These are phyloP conservation scores for Malacoctenus gilli DNA, from an alignment of 2,797 vertebrate genomes.

Conservation along the genomic window DNA sequence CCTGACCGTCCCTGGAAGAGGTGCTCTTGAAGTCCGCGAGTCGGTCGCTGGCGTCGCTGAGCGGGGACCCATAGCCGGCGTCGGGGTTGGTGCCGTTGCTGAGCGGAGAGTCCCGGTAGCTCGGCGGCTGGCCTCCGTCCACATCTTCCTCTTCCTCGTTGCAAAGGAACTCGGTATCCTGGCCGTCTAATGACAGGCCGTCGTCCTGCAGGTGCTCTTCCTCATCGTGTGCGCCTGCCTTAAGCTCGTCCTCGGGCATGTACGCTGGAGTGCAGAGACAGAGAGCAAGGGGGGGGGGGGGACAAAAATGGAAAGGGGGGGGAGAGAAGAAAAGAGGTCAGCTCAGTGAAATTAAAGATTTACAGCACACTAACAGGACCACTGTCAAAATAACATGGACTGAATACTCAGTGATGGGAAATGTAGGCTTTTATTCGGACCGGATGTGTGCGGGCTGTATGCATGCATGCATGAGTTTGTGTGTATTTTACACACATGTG, in stretches of 20 bases:
- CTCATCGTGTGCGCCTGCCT: slow-evolving; percentile 90
- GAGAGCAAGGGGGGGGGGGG: slow-evolving; percentile 28
- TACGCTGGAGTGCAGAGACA: slow-evolving; percentile 92
- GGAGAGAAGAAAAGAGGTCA: slow-evolving; percentile 75
- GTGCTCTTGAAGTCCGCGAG: slow-evolving; percentile 93
- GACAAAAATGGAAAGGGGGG: slow-evolving; percentile 35
- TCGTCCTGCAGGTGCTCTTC: slow-evolving; percentile 90
- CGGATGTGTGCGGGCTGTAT: slow-evolving; percentile 47
- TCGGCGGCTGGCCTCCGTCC: slow-evolving; percentile 90
- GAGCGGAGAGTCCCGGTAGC: slow-evolving; percentile 95
- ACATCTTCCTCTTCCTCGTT: slow-evolving; percentile 86
- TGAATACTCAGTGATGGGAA: slow-evolving; percentile 66
- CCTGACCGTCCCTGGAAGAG: slow-evolving; percentile 90
- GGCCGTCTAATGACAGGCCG: slow-evolving; percentile 90
- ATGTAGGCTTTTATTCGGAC: slow-evolving; percentile 70
- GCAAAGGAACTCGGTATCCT: slow-evolving; percentile 92
- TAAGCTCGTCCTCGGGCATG: slow-evolving; percentile 97
- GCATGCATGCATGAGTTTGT: slow-evolving; percentile 66
- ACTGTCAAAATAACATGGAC: slow-evolving; percentile 71
- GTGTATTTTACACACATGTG: slow-evolving; percentile 74
- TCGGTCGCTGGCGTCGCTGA: slow-evolving; percentile 95
- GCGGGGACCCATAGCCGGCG: slow-evolving; percentile 94
- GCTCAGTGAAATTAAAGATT: slow-evolving; percentile 75
- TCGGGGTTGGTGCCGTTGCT: slow-evolving; percentile 97
- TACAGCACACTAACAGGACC: slow-evolving; percentile 71